Base-by-base conservation (phyloP, 1,140 invertebrate species). In the Lordiphosa mommai region DNA sequence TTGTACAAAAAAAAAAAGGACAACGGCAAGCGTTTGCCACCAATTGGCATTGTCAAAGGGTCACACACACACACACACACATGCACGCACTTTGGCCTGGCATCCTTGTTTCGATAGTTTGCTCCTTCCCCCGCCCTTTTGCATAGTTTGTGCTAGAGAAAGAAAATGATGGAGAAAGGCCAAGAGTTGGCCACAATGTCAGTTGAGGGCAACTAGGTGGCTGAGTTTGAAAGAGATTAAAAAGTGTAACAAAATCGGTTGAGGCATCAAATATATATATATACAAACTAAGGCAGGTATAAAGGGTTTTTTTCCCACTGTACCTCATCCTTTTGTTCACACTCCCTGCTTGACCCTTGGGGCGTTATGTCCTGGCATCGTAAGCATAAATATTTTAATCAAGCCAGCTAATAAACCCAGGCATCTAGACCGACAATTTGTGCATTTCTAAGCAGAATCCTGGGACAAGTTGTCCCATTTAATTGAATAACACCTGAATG, bases 21-120 rank as follows among this genome's bases (percentile, higher is more conserved):
- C 77, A 82, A 84, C 60, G 67, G 56, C 61, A 71, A 66, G 17
- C 61, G 40, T 64, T 43, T 61, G 56, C 72, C 63, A 72, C 77
- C 72, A 80, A 84, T 84, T 82, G 77, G 59, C 68, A 77, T 68
- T 82, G 77, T 77, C 72, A 82, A 82, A 82, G 61, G 44, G 46
- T 61, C 46, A 12, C 55, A 48, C 50, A 56, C 37, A 52, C 38
- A 57, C 57, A 49, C 32, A 38, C 44, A 40, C 47, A 32, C 16
- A 13, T 23, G 27, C 37, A 41, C 29, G n/a, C 46, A 49, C 34
- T 23, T 61, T 79, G 50, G 53, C 46, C 55, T 17, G 12, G 40
- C 16, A 13, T 43, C 10, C 40, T 27, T 43, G 40, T 65, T 69
- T 72, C 63, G 56, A 79, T 73, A 72, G 73, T 58, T 77, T 79